A percentile compares a stretch with the other conserved stretches of the same genome.
phyloP scores from a whole-genome alignment of 2,113 vertebrate genomes.

The Dicerorhinus sumatrensis region DNA sequence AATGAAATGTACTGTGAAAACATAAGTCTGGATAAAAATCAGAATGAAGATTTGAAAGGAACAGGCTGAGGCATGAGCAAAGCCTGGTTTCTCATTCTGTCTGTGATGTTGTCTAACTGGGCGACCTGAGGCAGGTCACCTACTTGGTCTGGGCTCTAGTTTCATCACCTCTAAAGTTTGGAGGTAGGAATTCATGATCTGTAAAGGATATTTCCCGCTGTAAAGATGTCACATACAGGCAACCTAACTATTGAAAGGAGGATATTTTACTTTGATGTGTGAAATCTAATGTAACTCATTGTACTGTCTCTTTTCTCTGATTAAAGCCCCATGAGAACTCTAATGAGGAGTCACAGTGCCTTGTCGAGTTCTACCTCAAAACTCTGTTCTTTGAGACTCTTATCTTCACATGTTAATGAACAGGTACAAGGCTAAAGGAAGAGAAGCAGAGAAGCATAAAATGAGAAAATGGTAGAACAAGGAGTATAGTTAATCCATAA shows the following conservation, averaged over 20 bases:
- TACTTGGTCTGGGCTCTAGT: not conserved
- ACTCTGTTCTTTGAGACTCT: not conserved
- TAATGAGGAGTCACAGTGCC: not conserved
- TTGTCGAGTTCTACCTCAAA: not conserved
- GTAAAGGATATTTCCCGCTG: not conserved
- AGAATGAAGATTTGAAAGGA: not conserved
- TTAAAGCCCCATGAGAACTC: not conserved
- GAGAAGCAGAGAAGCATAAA: slow-evolving; percentile 51
- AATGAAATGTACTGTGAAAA: not conserved
- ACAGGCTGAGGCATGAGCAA: not conserved
- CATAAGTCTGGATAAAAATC: not conserved
- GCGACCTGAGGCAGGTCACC: not conserved
- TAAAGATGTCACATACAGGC: not conserved
- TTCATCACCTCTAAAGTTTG: not conserved
- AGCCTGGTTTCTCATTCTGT: not conserved
- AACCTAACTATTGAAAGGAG: not conserved
- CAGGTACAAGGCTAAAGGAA: not conserved
- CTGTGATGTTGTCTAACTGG: not conserved
- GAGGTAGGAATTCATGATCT: not conserved
- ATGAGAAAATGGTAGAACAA: slow-evolving; percentile 56
- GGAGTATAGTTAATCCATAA: slow-evolving; percentile 25
- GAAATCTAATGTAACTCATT: not conserved
- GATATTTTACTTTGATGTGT: not conserved
- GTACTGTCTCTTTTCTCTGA: not conserved
- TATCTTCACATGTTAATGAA: slow-evolving; percentile 52